phyloP scores from a whole-genome alignment of 2,797 vertebrate species.

The Forpus xanthops region DNA sequence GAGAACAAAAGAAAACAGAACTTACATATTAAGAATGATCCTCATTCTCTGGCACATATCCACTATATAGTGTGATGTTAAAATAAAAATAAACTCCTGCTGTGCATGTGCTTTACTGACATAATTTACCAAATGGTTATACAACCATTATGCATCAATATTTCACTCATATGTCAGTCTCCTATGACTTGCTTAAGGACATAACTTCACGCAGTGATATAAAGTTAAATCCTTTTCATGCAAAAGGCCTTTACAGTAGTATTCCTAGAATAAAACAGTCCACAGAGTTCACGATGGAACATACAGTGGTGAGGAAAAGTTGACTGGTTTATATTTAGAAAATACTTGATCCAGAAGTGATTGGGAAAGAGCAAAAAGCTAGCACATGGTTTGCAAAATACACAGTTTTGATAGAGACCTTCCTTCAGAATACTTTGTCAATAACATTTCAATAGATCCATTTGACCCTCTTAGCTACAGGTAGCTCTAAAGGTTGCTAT shows the following conservation, averaged over 20 bases:
- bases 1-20: not conserved
- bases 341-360: not conserved
- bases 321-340: not conserved
- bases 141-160: not conserved
- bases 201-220: not conserved
- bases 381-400: not conserved
- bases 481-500: not conserved
- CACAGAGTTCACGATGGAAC: not conserved
- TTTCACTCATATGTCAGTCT: not conserved
- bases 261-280: not conserved
- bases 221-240: not conserved
- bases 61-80: not conserved
- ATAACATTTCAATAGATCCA: not conserved
- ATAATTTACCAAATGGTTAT: not conserved
- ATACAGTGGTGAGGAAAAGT: not conserved
- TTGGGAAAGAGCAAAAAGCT: not conserved
- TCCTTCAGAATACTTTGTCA: not conserved
- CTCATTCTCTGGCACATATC: fast-evolving
- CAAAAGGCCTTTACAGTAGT: not conserved
- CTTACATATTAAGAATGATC: not conserved
- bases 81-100: not conserved
- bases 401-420: not conserved
- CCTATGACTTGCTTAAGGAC: not conserved
- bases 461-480: not conserved
- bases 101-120: not conserved